These are phyloP conservation scores for Thelaira solivaga DNA, from an alignment of 2,888 invertebrate species.

Conservation along the genomic window DNA sequence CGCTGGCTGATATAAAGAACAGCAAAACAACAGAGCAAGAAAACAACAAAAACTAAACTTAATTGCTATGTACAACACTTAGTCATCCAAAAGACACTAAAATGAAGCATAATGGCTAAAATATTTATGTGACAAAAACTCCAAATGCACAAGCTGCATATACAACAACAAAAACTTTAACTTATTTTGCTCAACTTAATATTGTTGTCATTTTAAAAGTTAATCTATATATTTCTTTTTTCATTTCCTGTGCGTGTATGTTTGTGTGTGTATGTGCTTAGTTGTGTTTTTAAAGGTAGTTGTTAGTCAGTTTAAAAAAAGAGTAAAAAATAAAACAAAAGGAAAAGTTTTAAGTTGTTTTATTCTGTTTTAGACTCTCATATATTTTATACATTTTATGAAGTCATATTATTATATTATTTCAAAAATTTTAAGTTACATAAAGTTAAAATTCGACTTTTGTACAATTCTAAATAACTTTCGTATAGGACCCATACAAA, in stretches of 20 bases:
- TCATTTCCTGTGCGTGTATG: background rate
- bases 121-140: slow-evolving; percentile 51
- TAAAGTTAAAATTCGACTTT: too few species aligned
- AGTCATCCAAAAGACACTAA: slow-evolving; percentile 27
- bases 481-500: too few species aligned
- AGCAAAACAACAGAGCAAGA: background rate
- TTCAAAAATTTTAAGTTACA: too few species aligned
- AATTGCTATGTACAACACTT: slow-evolving; percentile 1
- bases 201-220: slow-evolving; percentile 55
- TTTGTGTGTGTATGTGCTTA: background rate
- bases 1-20: slow-evolving; percentile 15
- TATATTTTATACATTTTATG: too few species aligned
- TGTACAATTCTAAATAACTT: too few species aligned
- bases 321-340: too few species aligned
- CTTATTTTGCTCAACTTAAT: slow-evolving; percentile 32
- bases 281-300: too few species aligned
- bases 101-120: slow-evolving; percentile 52
- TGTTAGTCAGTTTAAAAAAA: too few species aligned
- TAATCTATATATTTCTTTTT: slow-evolving; percentile 15
- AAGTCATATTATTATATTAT: too few species aligned
- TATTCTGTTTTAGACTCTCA: too few species aligned
- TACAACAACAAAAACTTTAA: slow-evolving; percentile 8
- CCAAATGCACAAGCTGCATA: slow-evolving; percentile 5
- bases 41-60: background rate
- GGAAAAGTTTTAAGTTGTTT: too few species aligned